phyloP scores from a whole-genome alignment of 2,888 invertebrate genomes.

The Alviniconcha strummeri region DNA sequence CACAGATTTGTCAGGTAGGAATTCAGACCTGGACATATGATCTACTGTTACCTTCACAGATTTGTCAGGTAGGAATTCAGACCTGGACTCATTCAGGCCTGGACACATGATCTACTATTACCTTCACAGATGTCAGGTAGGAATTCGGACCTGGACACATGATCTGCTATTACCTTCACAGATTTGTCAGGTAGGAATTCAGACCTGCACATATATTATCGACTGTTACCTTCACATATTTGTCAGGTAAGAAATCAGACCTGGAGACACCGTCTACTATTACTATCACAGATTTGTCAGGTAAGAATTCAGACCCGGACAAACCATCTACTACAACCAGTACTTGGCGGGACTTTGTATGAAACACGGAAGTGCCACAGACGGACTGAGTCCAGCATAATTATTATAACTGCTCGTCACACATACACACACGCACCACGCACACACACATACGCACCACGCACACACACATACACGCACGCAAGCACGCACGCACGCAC shows the following conservation, averaged over 20 bases:
- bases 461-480: no score
- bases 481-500: no score
- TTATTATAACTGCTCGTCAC: no score
- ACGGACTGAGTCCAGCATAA: no score
- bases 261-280: neutral
- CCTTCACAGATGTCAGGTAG: slow-evolving; percentile 26
- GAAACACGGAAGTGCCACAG: no score
- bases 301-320: neutral
- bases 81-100: neutral
- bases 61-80: slow-evolving; percentile 21
- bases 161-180: no score
- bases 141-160: neutral
- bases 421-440: no score
- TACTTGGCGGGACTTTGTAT: no score
- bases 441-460: no score
- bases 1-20: slow-evolving; percentile 28
- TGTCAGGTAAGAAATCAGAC: neutral
- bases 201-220: no score
- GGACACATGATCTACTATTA: slow-evolving; percentile 21
- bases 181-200: no score
- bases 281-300: slow-evolving; percentile 29
- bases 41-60: slow-evolving; percentile 22
- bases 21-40: neutral
- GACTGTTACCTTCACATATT: no score
- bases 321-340: neutral